Conservation (phyloP, 1,140 invertebrate species). For the Heliothis subflexa region DNA sequence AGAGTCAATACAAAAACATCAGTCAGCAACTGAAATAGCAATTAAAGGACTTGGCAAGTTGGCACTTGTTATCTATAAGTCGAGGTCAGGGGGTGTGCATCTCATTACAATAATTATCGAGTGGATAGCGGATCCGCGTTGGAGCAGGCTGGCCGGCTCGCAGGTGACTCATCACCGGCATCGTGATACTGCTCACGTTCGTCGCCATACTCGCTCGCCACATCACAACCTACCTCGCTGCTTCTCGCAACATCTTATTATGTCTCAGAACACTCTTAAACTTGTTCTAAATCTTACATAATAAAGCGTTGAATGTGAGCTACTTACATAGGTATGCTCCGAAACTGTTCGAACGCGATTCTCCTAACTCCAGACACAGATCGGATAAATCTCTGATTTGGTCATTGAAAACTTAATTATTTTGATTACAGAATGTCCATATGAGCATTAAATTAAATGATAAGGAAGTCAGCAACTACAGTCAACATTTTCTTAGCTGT, state of each 20-base stretch:
- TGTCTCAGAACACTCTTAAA: constrained; percentile 14
- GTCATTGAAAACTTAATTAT: constrained; percentile 32
- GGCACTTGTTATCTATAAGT: constrained; percentile 55
- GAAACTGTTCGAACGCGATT: not conserved
- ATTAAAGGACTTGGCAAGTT: constrained; percentile 63
- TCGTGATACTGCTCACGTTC: constrained; percentile 58
- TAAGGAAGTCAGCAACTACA: constrained; percentile 56
- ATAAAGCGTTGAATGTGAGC: not conserved
- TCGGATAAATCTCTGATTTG: not conserved
- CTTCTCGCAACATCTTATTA: constrained; percentile 6
- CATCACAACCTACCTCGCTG: constrained; percentile 36
- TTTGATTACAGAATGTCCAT: constrained; percentile 34
- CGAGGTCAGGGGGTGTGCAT: constrained; percentile 58
- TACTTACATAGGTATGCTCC: not conserved
- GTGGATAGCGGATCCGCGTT: constrained; percentile 53
- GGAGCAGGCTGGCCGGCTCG: constrained; percentile 24
- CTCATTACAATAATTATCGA: constrained; percentile 64
- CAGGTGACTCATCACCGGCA: constrained; percentile 49
- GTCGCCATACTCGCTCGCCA: constrained; percentile 34
- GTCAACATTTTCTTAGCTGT: constrained; percentile 33
- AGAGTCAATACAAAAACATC: constrained; percentile 31
- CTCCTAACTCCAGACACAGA: not conserved
- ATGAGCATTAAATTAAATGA: constrained; percentile 61
- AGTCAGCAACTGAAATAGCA: constrained; percentile 55
- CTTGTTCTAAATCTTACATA: constrained; percentile 17